Percentiles rank a stretch among this genome's conserved stretches.
These are phyloP conservation scores for Morone saxatilis DNA, from an alignment of 2,113 vertebrate genomes.

Conservation along the genomic window DNA sequence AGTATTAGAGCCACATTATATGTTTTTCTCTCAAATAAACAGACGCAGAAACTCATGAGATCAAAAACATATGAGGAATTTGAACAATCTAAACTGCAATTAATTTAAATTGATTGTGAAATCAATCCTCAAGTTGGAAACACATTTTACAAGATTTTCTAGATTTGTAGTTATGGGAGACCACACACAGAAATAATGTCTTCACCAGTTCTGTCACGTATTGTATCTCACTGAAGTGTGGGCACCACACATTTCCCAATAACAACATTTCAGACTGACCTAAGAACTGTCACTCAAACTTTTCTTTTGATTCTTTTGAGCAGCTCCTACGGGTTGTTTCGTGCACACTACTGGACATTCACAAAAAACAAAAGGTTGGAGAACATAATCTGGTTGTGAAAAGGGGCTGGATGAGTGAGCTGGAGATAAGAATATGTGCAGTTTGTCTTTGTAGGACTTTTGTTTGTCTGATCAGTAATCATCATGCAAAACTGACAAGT, in stretches of 20 bases:
- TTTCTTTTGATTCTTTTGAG: background rate
- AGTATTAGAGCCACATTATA: background rate
- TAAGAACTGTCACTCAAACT: conserved; percentile 6
- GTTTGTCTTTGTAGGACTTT: background rate
- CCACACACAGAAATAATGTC: conserved; percentile 44
- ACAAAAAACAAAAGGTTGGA: background rate
- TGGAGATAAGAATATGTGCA: background rate
- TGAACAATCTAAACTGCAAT: conserved; percentile 26
- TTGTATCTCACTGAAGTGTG: background rate
- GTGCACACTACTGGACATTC: background rate
- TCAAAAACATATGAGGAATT: conserved; percentile 37
- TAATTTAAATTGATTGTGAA: conserved; percentile 52
- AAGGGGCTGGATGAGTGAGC: background rate
- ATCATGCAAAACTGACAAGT: background rate
- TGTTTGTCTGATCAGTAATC: background rate
- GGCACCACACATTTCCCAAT: background rate
- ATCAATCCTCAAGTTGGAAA: conserved; percentile 33
- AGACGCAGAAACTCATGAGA: background rate
- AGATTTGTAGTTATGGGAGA: conserved; percentile 31
- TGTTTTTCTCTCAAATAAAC: conserved; percentile 10
- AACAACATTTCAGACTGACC: conserved; percentile 5
- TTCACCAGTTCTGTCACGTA: conserved; percentile 5
- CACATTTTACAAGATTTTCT: conserved; percentile 29
- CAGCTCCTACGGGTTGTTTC: background rate
- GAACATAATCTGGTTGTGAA: background rate